These are phyloP conservation scores for Nemotelus pantherinus DNA, from an alignment of 2,888 invertebrate species.

Conservation along the genomic window DNA sequence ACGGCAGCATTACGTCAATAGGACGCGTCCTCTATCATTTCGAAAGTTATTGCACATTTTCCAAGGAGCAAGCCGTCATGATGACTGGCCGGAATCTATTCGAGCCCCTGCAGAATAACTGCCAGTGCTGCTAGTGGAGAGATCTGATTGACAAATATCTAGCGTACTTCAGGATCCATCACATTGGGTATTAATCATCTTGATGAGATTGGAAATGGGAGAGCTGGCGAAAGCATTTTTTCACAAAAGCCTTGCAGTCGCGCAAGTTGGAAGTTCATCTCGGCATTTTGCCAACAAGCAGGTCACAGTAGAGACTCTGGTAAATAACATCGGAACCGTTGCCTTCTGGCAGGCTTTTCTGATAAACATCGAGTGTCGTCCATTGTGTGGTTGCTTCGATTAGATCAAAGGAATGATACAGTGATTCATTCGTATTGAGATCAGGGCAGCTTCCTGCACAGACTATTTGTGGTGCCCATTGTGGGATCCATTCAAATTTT, in stretches of 20 bases:
- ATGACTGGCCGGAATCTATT: background rate
- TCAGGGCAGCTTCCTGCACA: background rate
- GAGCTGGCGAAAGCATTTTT: background rate
- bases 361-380: background rate
- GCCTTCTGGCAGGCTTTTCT: background rate
- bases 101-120: background rate
- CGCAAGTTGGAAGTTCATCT: background rate
- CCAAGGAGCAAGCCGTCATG: background rate
- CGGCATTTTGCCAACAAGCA: background rate
- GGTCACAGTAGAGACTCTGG: background rate
- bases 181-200: conserved; percentile 11
- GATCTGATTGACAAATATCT: conserved; percentile 24
- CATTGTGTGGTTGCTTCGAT: background rate
- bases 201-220: conserved; percentile 27
- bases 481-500: too few relatives aligned
- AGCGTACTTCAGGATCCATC: conserved; percentile 15
- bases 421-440: background rate
- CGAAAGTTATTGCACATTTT: background rate
- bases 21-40: background rate
- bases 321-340: background rate
- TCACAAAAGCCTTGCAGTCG: background rate
- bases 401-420: background rate
- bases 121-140: background rate
- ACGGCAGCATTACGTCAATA: conserved; percentile 3
- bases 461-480: too few relatives aligned